Base-by-base conservation (phyloP, 2,797 vertebrate species). In the Falco cherrug region DNA sequence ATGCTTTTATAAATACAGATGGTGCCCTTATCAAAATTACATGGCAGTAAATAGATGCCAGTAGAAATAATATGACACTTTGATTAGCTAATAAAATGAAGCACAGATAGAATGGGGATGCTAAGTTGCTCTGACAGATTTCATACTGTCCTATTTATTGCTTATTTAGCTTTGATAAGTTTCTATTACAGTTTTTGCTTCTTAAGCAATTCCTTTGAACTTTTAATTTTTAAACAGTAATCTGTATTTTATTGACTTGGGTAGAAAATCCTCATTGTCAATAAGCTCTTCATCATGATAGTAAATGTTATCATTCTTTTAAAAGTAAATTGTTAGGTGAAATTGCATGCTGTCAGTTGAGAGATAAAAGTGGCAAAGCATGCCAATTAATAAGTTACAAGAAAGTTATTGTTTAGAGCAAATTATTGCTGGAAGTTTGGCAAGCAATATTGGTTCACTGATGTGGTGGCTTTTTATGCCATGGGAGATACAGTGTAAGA, bases 1-100 rank as follows among this genome's bases (percentile, higher is more conserved):
- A 98, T 98, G 98, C 98, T 98, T 98, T 97, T 97, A 98, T 98
- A 98, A 98, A 98, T 98, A 98, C 98, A 98, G 98, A 98, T 98
- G 98, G 98, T 97, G 94, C 97, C 96, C 97, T 98, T 98, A 98
- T 98, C 98, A 98, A 98, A 98, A 98, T 98, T 97, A 96, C 96
- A 97, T 94, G 97, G 97, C 96, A 97, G 97, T 95, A 97, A 98
- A 96, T 97, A 98, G 98, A 98, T 98, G 97, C 97, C 95, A 97
- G 96, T 92, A 97, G 97, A 96, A 97, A 97, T 97, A 98, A 97
- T 98, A 97, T 95, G 97, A 97, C 96, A 97, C 71, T 93, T 96
- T 97, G 98, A 98, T 98, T 97, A 98, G 96, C 96, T 98, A 97
- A 97, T 97, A 97, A 97, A 98, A 97, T 89, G 91, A 91, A 96